Percentiles rank a stretch among this genome's conserved stretches.
These are phyloP conservation scores for Toxotes jaculatrix DNA, from an alignment of 2,113 vertebrate genomes.

Conservation along the genomic window DNA sequence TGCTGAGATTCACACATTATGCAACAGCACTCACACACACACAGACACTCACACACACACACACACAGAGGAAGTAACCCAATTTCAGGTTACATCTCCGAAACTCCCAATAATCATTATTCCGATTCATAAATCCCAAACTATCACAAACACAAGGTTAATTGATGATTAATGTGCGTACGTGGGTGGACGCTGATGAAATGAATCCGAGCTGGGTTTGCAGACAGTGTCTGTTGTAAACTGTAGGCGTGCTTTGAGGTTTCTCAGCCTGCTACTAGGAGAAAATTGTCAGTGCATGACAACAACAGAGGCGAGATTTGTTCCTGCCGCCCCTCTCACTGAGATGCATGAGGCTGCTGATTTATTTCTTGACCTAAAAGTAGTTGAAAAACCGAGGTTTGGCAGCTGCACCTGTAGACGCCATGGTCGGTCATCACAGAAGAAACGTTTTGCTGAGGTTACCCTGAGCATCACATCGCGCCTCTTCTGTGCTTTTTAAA, in stretches of 20 bases:
- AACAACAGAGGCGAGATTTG: not conserved
- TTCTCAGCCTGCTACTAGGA: not conserved
- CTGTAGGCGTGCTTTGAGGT: not conserved
- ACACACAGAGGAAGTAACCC: slow-evolving; percentile 49
- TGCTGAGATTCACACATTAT: slow-evolving; percentile 34
- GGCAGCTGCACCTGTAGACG: slow-evolving; percentile 22
- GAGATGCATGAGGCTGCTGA: not conserved
- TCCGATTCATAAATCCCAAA: slow-evolving; percentile 28
- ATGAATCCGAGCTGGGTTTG: not conserved
- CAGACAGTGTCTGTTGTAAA: not conserved
- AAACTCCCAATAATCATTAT: slow-evolving; percentile 18
- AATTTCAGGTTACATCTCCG: slow-evolving; percentile 30
- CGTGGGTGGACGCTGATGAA: not conserved
- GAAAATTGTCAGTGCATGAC: not conserved
- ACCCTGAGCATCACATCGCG: not conserved
- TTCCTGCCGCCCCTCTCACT: slow-evolving; percentile 1
- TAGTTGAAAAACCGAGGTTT: not conserved
- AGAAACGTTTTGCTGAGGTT: not conserved
- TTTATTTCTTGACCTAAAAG: slow-evolving; percentile 17
- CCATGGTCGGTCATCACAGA: not conserved
- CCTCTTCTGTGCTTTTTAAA: too few species aligned
- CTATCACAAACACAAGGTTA: not conserved
- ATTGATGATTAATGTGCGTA: not conserved
- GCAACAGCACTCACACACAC: slow-evolving; percentile 32
- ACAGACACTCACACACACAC: slow-evolving; percentile 12